Conservation (phyloP, 1,140 invertebrate genomes). For the Drosophila sp. region DNA sequence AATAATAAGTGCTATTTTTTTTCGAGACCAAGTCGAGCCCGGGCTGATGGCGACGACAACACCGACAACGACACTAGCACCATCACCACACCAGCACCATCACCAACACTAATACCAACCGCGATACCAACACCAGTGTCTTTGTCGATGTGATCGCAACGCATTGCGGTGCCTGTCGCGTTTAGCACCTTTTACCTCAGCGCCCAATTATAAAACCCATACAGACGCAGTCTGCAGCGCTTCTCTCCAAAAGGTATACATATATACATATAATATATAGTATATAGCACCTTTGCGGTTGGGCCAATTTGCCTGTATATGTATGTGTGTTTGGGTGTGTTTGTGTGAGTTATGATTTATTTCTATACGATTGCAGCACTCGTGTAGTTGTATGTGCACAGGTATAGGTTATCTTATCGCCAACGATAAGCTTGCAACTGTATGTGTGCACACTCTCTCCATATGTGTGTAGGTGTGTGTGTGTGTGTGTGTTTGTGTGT, state of each 20-base stretch:
- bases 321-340: conserved; percentile 29
- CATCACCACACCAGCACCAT: background rate
- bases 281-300: conserved; percentile 64
- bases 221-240: conserved; percentile 44
- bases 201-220: conserved; percentile 76
- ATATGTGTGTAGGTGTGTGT: conserved; percentile 3
- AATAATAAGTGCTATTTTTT: conserved; percentile 72
- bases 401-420: conserved; percentile 79
- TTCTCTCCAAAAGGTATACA: conserved; percentile 13
- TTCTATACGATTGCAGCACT: conserved; percentile 46
- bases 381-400: conserved; percentile 7
- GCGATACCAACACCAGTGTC: conserved; percentile 40
- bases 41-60: conserved; percentile 43
- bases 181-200: conserved; percentile 68
- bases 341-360: conserved; percentile 82
- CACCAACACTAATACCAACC: background rate
- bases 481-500: conserved; percentile 21
- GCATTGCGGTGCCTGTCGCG: conserved; percentile 67
- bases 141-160: conserved; percentile 49
- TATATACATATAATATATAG: conserved; percentile 8
- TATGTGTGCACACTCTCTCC: background rate
- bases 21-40: conserved; percentile 61
- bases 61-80: conserved; percentile 10
- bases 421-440: conserved; percentile 56
- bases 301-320: conserved; percentile 57